Conservation (phyloP, 2,888 invertebrate species). For the Steinernema scapterisci region DNA sequence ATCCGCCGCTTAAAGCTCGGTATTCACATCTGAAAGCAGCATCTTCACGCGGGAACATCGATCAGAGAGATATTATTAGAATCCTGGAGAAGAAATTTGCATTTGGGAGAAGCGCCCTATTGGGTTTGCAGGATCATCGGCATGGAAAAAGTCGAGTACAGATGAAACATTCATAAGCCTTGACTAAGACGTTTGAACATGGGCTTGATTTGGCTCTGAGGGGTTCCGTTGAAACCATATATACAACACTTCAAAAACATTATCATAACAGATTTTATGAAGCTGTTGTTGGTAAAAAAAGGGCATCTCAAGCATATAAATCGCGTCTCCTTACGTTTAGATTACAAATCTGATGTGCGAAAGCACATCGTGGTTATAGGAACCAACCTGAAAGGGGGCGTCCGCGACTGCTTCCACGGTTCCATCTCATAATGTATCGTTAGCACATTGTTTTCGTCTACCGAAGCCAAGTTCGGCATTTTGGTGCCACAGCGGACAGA, state of each 20-base stretch:
- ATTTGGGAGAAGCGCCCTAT: too few species aligned
- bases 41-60: not conserved
- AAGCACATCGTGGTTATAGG: not conserved
- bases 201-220: too few species aligned
- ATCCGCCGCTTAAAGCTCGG: conserved; percentile 34
- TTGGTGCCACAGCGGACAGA: conserved; percentile 35
- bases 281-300: too few species aligned
- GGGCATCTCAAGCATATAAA: too few species aligned
- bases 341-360: too few species aligned
- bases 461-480: conserved; percentile 41
- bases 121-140: too few species aligned
- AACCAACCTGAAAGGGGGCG: conserved; percentile 37
- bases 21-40: conserved; percentile 36
- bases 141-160: not conserved
- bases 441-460: conserved; percentile 39
- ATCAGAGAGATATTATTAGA: not conserved
- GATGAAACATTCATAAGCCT: conserved; percentile 23
- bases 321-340: too few species aligned
- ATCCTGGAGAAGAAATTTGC: too few species aligned
- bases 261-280: too few species aligned
- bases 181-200: too few species aligned
- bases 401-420: conserved; percentile 29
- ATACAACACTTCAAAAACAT: too few species aligned
- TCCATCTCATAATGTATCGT: conserved; percentile 41
- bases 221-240: too few species aligned